A percentile compares a stretch with the other conserved stretches of the same genome.
These are phyloP conservation scores for Cataglyphis hispanica DNA, from an alignment of 1,140 invertebrate species.

Conservation along the genomic window DNA sequence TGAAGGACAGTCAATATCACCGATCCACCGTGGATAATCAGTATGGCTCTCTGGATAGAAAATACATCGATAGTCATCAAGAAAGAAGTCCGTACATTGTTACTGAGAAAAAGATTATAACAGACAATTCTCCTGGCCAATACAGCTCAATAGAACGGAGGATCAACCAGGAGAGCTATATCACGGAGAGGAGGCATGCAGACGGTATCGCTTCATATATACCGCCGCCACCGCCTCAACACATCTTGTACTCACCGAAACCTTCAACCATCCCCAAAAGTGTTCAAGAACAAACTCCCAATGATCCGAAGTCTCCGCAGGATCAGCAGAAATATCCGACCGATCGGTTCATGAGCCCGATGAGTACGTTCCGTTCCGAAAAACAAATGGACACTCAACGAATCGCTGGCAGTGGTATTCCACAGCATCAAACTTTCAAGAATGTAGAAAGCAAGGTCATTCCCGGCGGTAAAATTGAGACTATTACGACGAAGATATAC, in stretches of 20 bases:
- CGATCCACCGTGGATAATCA: slow-evolving; percentile 70
- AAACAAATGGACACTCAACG: slow-evolving; percentile 49
- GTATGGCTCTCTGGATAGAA: slow-evolving; percentile 70
- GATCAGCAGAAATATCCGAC: slow-evolving; percentile 70
- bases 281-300: slow-evolving; percentile 52
- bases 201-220: slow-evolving; percentile 51
- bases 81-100: slow-evolving; percentile 64
- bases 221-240: slow-evolving; percentile 62
- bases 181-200: slow-evolving; percentile 50
- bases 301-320: slow-evolving; percentile 68
- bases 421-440: slow-evolving; percentile 79
- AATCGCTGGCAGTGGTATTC: slow-evolving; percentile 34
- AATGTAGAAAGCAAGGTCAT: slow-evolving; percentile 78
- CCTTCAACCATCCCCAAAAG: slow-evolving; percentile 51
- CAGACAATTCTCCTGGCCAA: slow-evolving; percentile 76
- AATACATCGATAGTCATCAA: slow-evolving; percentile 57
- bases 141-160: slow-evolving; percentile 82
- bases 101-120: slow-evolving; percentile 67
- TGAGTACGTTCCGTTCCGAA: slow-evolving; percentile 80
- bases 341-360: slow-evolving; percentile 72
- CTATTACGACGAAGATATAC: slow-evolving; percentile 85
- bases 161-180: slow-evolving; percentile 79
- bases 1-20: slow-evolving; percentile 80
- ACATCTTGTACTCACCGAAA: slow-evolving; percentile 58
- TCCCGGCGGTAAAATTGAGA: slow-evolving; percentile 81